Evolutionary conservation across 2,113 vertebrate genomes (phyloP), one percentile per base, ranked within the genome.

Genomic region (Antennarius striatus): DNA sequence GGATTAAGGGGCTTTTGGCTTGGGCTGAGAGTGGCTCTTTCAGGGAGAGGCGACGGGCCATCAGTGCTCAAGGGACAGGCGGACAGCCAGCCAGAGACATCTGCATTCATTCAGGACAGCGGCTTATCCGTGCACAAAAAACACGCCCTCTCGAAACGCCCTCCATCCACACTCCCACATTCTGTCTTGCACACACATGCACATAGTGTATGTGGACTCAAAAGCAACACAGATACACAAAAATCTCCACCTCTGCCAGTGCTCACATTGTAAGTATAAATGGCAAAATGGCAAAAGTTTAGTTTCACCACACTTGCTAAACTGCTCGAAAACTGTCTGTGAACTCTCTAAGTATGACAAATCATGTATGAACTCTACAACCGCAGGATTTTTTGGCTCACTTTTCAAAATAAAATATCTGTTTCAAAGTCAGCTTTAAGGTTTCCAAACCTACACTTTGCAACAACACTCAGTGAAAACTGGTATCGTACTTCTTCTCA

Each of bases 31-130:
- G 85, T 87, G 80, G 88, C 86, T 91, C 83, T 91, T 91, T 91
- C 84, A 88, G 82, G 75, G 75, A 80, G 84, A 83, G 84, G 84
- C 90, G 87, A 90, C 86, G 71, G 77, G 83, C 88, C 87, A 69
- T 91, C 90, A 88, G 88, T 0, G 67, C 77, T 62, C 77, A 62
- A 77, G 83, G 84, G 88, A 90, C 89, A 86, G 80, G 84, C 83
- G 91, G 94, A 93, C 93, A 91, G 92, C 90, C 79, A 50, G 93
- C 80, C 83, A 85, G 93, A 94, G 95, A 96, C 96, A 96, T 96
- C 95, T 96, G 96, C 95, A 95, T 96, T 97, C 95, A 98, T 95
- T 96, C 95, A 94, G 92, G 92, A 93, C 83, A 59, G 93, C 92
- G 88, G 95, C 94, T 93, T 95, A 95, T 92, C 91, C 92, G 77